These are phyloP conservation scores for Ganaspis brasiliensis DNA, from an alignment of 2,888 invertebrate species.

Conservation along the genomic window DNA sequence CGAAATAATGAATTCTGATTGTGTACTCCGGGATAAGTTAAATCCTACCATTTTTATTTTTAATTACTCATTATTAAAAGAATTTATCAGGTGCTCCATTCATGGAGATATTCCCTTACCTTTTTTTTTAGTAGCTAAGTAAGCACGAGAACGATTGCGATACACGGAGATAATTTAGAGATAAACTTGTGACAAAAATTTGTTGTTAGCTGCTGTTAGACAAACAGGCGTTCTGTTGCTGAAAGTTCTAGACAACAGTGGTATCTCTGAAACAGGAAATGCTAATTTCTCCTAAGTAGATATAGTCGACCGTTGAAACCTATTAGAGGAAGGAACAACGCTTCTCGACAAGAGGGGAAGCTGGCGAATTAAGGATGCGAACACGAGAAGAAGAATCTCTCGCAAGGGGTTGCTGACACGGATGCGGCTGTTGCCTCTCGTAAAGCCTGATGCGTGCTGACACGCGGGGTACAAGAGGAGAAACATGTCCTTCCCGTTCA, in stretches of 20 bases:
- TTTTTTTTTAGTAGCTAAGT: no score
- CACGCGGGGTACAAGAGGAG: constrained; percentile 51
- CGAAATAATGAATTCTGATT: no score
- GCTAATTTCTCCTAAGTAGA: constrained; percentile 29
- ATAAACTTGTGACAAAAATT: no score
- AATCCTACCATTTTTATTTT: no score
- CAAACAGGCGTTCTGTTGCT: background rate
- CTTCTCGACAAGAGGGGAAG: background rate
- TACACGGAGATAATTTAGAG: no score
- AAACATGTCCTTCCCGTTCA: constrained; percentile 54
- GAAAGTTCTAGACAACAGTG: background rate
- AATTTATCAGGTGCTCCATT: no score
- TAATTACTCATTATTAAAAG: no score
- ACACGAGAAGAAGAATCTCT: constrained; percentile 35
- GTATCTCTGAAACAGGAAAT: constrained; percentile 26
- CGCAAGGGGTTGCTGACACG: constrained; percentile 65
- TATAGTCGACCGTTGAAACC: constrained; percentile 51
- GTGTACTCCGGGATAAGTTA: no score
- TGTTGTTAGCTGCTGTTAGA: no score
- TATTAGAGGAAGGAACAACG: constrained; percentile 42
- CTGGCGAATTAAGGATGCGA: constrained; percentile 48
- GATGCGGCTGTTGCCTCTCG: constrained; percentile 59
- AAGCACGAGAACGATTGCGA: no score
- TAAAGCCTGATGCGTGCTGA: constrained; percentile 56
- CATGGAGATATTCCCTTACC: no score